Conservation (phyloP, 1,140 invertebrate species). For the Meloidogyne floridensis region DNA sequence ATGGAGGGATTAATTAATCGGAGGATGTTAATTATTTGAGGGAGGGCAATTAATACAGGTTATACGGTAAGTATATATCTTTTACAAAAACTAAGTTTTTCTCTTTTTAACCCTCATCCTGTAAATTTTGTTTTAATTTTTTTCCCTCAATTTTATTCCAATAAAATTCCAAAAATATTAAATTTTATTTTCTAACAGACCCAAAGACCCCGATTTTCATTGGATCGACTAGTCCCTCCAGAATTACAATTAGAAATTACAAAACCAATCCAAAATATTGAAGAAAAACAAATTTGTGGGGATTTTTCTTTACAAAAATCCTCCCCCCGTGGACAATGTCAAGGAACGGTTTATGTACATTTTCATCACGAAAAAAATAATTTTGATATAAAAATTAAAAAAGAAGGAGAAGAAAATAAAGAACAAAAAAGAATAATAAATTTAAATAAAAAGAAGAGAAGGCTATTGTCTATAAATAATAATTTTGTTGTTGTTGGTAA, state of each 20-base stretch:
- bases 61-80: too few relatives aligned
- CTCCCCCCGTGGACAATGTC: constrained; percentile 1
- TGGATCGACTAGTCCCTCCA: constrained; percentile 14
- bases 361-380: constrained; percentile 11
- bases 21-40: too few relatives aligned
- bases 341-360: not conserved
- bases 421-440: not conserved
- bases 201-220: constrained; percentile 22
- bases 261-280: not conserved
- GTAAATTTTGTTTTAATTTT: too few relatives aligned
- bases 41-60: too few relatives aligned
- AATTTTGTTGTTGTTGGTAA: too few relatives aligned
- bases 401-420: not conserved
- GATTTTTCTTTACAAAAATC: constrained; percentile 4
- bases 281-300: not conserved
- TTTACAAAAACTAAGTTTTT: too few relatives aligned
- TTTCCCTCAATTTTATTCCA: too few relatives aligned
- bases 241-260: constrained; percentile 4
- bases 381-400: not conserved
- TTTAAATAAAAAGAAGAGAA: not conserved
- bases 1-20: too few relatives aligned
- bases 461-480: not conserved
- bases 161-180: too few relatives aligned
- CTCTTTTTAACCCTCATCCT: too few relatives aligned
- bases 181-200: not conserved